Percentiles rank a stretch among this genome's conserved stretches.
These are phyloP conservation scores for Buathra laborator DNA, from an alignment of 2,888 invertebrate species.

Conservation along the genomic window DNA sequence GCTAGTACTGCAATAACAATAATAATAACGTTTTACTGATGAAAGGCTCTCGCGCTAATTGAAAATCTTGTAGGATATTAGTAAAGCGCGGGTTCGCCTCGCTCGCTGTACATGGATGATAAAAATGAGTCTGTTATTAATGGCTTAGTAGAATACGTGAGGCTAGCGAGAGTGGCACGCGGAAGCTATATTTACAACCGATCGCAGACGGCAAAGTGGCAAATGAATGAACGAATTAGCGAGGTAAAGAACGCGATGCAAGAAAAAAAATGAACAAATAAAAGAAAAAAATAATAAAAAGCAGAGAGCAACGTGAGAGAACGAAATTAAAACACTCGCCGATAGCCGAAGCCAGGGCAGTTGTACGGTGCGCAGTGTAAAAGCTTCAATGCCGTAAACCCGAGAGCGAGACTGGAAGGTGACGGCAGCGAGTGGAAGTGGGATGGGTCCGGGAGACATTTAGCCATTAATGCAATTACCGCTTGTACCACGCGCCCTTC, in stretches of 20 bases:
- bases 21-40: slow-evolving; percentile 28
- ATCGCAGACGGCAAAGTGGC: slow-evolving; percentile 57
- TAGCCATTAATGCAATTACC: slow-evolving; percentile 78
- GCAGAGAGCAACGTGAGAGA: slow-evolving; percentile 1
- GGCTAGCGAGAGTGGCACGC: slow-evolving; percentile 2
- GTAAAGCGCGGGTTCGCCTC: not conserved
- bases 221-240: slow-evolving; percentile 66
- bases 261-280: slow-evolving; percentile 8
- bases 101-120: slow-evolving; percentile 33
- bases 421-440: slow-evolving; percentile 37
- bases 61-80: slow-evolving; percentile 45
- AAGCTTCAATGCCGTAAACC: not conserved
- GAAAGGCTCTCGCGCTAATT: slow-evolving; percentile 31
- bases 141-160: slow-evolving; percentile 10
- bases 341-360: slow-evolving; percentile 37
- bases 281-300: not conserved
- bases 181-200: slow-evolving; percentile 64
- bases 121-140: slow-evolving; percentile 61
- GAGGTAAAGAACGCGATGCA: not conserved
- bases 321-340: slow-evolving; percentile 65
- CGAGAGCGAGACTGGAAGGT: slow-evolving; percentile 23
- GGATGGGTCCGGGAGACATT: slow-evolving; percentile 71
- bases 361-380: not conserved
- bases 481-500: slow-evolving; percentile 68
- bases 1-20: slow-evolving; percentile 5